Base-by-base conservation (phyloP, 2,888 invertebrate species). In the Nowickia ferox region DNA sequence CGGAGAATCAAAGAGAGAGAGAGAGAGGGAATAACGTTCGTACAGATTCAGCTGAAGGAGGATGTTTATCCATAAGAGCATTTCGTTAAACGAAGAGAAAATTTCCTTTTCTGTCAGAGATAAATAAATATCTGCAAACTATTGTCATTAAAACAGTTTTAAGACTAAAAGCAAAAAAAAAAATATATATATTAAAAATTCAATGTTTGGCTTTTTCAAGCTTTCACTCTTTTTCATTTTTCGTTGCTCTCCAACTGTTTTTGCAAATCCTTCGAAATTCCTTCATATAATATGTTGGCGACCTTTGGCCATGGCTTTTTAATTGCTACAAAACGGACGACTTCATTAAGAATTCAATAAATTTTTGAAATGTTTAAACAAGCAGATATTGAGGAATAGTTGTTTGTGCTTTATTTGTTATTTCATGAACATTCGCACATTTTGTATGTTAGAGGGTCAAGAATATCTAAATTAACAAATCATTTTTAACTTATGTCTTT, bases 241-340 rank as follows among this genome's bases (percentile, higher is more conserved):
- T 1, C 40, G 13, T 15, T 61, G 30, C 17, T 15, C 57, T 19
- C 46, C 1, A 46, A 17, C 19, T 9, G 2, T 51, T 10, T n/a
- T 22, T 13, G 19, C 66, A 79, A 78, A 69, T 72, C 59, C 66
- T 76, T 72, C 72, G 83, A 83, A 76, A 72, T 83, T 76, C 42
- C n/a, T n/a, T n/a, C 76, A 83, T 72, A 80, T 83, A 72, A 72
- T 72, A 83, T 61, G 38, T 55, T 55, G 63, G 15, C 72, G 86
- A 86, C 86, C 86, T 86, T 86, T 74, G 66, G 46, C 30, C 22
- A 19, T 30, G 71, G 48, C 13, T 74, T 83, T 83, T 75, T 61
- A 69, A 75, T 81, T 71, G 69, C 55, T 46, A 19, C 40, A 63
- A 69, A 51, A n/a, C 40, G 55, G 55, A 48, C 30, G 30, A 10